Evolutionary conservation across 2,888 invertebrate species (phyloP).

Genomic region (Xestia ashworthii): DNA sequence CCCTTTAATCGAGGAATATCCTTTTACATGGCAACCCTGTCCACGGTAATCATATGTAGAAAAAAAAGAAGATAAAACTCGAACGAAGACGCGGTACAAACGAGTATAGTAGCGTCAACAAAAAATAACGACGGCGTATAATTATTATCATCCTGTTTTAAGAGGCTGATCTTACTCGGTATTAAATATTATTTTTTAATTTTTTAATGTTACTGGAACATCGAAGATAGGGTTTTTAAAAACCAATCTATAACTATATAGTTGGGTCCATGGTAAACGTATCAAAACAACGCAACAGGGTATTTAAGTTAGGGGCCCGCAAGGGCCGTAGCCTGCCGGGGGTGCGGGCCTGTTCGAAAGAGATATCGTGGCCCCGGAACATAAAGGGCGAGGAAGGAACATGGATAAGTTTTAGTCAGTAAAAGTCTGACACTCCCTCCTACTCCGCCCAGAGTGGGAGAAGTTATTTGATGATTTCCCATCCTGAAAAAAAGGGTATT

Average conservation of each 20-base stretch:
- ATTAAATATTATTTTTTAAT: conserved; percentile 33
- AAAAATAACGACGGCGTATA: conserved; percentile 60
- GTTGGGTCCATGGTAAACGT: neutral
- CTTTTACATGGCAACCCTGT: conserved; percentile 22
- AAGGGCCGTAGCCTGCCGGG: too few relatives aligned
- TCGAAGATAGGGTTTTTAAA: neutral
- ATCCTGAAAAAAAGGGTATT: too few relatives aligned
- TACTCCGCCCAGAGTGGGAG: too few relatives aligned
- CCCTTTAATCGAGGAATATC: neutral
- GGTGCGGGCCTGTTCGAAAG: too few relatives aligned
- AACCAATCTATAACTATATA: neutral
- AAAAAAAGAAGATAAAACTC: conserved; percentile 46
- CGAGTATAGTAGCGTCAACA: conserved; percentile 64
- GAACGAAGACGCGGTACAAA: conserved; percentile 51
- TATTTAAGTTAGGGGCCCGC: neutral
- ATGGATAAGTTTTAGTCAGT: too few relatives aligned
- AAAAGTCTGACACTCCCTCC: too few relatives aligned
- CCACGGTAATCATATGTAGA: conserved; percentile 53
- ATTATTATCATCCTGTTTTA: conserved; percentile 63
- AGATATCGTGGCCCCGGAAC: too few relatives aligned
- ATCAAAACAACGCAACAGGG: neutral
- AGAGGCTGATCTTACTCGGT: conserved; percentile 39
- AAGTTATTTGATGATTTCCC: too few relatives aligned
- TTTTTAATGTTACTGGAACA: conserved; percentile 9
- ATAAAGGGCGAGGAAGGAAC: too few relatives aligned